Evolutionary conservation across 2,888 invertebrate genomes (phyloP).

Genomic region (Candidula unifasciata): DNA sequence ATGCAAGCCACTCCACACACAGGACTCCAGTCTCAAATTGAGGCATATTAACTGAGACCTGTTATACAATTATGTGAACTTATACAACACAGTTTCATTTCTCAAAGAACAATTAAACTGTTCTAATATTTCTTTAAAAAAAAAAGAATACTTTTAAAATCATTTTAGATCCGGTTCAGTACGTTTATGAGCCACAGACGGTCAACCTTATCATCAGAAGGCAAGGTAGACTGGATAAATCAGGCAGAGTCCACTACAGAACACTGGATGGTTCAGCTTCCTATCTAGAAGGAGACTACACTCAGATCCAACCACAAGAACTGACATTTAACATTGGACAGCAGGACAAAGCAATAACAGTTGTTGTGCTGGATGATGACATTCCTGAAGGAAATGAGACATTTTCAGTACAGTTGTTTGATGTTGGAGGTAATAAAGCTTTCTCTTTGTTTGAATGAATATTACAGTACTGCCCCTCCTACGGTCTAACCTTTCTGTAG

Average conservation of each 20-base stretch:
- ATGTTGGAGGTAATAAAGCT: constrained; percentile 67
- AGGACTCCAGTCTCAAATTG: too few relatives aligned
- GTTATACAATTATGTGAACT: too few relatives aligned
- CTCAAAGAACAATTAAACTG: too few relatives aligned
- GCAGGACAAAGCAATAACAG: constrained; percentile 61
- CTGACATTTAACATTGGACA: constrained; percentile 70
- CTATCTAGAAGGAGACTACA: constrained; percentile 63
- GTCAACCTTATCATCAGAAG: constrained; percentile 64
- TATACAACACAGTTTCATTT: too few relatives aligned
- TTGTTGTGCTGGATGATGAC: constrained; percentile 69
- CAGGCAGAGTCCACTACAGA: constrained; percentile 64
- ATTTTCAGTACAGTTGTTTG: constrained; percentile 72
- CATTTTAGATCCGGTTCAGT: constrained; percentile 59
- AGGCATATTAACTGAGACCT: too few relatives aligned
- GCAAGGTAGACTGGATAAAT: constrained; percentile 61
- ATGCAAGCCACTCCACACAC: too few relatives aligned
- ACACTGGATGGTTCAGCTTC: constrained; percentile 73
- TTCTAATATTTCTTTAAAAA: too few relatives aligned
- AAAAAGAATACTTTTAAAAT: too few relatives aligned
- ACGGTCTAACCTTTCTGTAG: too few relatives aligned
- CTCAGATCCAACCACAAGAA: constrained; percentile 55
- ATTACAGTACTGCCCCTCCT: too few relatives aligned
- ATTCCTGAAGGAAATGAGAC: constrained; percentile 73
- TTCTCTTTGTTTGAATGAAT: background rate
- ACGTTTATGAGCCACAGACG: constrained; percentile 64